phyloP scores from a whole-genome alignment of 1,140 invertebrate genomes.

The Achatina immaculata region DNA sequence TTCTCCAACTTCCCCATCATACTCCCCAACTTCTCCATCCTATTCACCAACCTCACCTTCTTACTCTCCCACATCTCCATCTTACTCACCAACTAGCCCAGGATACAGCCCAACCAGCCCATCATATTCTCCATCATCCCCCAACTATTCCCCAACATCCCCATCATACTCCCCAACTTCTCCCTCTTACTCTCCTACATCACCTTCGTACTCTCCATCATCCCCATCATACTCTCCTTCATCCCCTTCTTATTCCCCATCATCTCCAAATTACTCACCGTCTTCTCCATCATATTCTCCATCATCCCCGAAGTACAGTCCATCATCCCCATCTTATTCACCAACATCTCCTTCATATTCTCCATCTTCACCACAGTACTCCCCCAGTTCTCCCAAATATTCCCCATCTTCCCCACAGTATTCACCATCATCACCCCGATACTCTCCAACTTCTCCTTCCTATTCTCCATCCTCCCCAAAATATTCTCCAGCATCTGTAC shows the following conservation, averaged over 20 bases:
- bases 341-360: slow-evolving; percentile 80
- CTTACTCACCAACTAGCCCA: slow-evolving; percentile 75
- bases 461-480: slow-evolving; percentile 80
- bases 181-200: slow-evolving; percentile 77
- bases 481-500: slow-evolving; percentile 77
- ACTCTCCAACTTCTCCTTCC: slow-evolving; percentile 81
- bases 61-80: slow-evolving; percentile 77
- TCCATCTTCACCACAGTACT: slow-evolving; percentile 76
- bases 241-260: slow-evolving; percentile 78
- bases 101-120: slow-evolving; percentile 79
- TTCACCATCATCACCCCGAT: slow-evolving; percentile 75
- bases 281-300: slow-evolving; percentile 80
- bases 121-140: slow-evolving; percentile 72
- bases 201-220: slow-evolving; percentile 76
- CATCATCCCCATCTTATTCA: slow-evolving; percentile 71
- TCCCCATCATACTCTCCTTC: slow-evolving; percentile 82
- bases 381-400: slow-evolving; percentile 77
- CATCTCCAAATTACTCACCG: slow-evolving; percentile 80
- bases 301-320: slow-evolving; percentile 72
- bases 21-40: slow-evolving; percentile 77
- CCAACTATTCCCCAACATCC: slow-evolving; percentile 75
- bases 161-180: slow-evolving; percentile 79
- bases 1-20: slow-evolving; percentile 73
- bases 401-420: slow-evolving; percentile 87
- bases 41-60: slow-evolving; percentile 78